These are phyloP conservation scores for Tenthredo mesomela DNA, from an alignment of 2,888 invertebrate species.

Conservation along the genomic window DNA sequence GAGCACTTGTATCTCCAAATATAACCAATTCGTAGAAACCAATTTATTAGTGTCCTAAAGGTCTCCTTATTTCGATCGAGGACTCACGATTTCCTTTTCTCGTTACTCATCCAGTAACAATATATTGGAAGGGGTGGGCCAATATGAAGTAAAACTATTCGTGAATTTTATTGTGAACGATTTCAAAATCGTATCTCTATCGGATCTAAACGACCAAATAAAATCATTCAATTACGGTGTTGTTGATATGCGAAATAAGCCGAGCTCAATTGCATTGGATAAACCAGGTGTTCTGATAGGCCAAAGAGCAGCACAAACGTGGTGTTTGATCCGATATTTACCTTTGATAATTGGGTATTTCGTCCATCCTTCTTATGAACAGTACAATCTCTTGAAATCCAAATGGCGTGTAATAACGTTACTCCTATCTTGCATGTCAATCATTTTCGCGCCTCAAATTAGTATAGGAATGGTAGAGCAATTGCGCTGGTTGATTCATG, in stretches of 20 bases:
- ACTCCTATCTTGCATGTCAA: constrained; percentile 53
- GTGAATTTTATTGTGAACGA: constrained; percentile 32
- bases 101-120: too few relatives aligned
- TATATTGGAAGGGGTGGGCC: constrained; percentile 53
- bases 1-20: too few relatives aligned
- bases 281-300: constrained; percentile 50
- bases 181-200: constrained; percentile 51
- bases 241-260: constrained; percentile 53
- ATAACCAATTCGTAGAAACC: too few relatives aligned
- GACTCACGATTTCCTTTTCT: too few relatives aligned
- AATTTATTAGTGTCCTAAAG: too few relatives aligned
- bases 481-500: constrained; percentile 32
- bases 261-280: constrained; percentile 52
- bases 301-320: constrained; percentile 52
- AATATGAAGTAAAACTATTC: constrained; percentile 54
- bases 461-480: constrained; percentile 46
- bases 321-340: constrained; percentile 54
- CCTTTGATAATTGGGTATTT: constrained; percentile 48
- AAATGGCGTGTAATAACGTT: constrained; percentile 54
- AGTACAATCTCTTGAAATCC: neutral
- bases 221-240: constrained; percentile 49
- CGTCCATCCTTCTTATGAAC: constrained; percentile 20
- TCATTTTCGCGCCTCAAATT: constrained; percentile 51
- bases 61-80: too few relatives aligned
- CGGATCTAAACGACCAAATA: constrained; percentile 46